Evolutionary conservation across 2,888 invertebrate species (phyloP), one percentile per base, ranked within the genome.

Genomic region (Calameuta pallipes): DNA sequence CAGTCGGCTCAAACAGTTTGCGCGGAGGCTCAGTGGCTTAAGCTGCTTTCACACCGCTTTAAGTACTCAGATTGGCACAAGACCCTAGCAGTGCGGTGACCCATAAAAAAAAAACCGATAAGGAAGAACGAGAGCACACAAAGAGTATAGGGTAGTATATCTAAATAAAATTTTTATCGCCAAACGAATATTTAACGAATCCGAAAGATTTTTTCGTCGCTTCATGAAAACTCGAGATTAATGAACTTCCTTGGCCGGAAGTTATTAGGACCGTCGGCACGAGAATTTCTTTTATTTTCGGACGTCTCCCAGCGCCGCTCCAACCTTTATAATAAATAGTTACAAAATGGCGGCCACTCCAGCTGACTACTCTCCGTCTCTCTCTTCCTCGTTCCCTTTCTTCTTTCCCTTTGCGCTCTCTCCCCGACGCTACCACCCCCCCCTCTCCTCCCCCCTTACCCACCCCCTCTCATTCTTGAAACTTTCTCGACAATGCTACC

Each of bases 161-260:
- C 4, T 2, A 41, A 81, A 80, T 81, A 76, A 78, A 81, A 81
- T 23, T 82, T 81, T 81, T 79, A 80, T 71, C 78, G 77, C 80
- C 79, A 81, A 82, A 82, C 81, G 80, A 82, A 81, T 81, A 79
- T 79, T 79, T 80, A 82, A 83, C 80, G 81, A 82, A 83, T 81
- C 81, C 80, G 80, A 82, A 80, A 77, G 80, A 31, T 31, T 83
- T 79, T 83, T 80, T 78, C 76, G 74, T 79, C 80, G 78, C 81
- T 83, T 79, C 79, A 73, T 75, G 41, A 70, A 73, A 35, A 75
- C 78, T 73, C 71, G 33, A 33, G 71, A 69, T 37, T 78, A 70
- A 78, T 75, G 75, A 78, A 78, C 75, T 73, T 70, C 73, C 73
- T 9, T 35, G 31, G 31, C 56, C 75, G 56, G 56, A 56, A 75